phyloP scores from a whole-genome alignment of 2,888 invertebrate species.

The Sinelater perroti region DNA sequence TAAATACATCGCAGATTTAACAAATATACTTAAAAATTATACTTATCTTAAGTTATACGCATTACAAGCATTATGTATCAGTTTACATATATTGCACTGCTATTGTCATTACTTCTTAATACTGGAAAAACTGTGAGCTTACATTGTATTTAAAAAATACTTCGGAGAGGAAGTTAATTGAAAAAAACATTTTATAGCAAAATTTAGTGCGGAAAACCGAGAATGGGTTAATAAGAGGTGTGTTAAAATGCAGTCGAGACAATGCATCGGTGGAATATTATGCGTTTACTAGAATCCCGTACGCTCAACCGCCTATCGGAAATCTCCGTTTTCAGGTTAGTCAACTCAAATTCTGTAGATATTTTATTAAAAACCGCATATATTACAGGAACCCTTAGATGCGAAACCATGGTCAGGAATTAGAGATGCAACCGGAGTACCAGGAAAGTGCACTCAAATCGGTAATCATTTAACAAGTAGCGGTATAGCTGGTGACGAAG shows the following conservation, averaged over 20 bases:
- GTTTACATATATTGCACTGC: too few species aligned
- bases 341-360: background rate
- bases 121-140: too few species aligned
- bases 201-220: too few species aligned
- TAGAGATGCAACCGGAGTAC: constrained; percentile 4
- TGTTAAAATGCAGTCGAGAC: background rate
- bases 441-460: constrained; percentile 20
- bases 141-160: too few species aligned
- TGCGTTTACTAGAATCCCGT: constrained; percentile 23
- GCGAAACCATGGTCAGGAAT: constrained; percentile 19
- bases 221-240: constrained; percentile 1
- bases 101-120: too few species aligned
- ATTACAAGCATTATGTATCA: too few species aligned
- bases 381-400: constrained; percentile 23
- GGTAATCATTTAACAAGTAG: constrained; percentile 12
- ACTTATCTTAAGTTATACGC: too few species aligned
- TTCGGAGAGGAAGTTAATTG: too few species aligned
- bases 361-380: too few species aligned
- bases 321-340: constrained; percentile 26
- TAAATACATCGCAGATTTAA: too few species aligned
- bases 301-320: constrained; percentile 34
- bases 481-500: constrained; percentile 26
- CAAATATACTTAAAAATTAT: too few species aligned
- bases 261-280: background rate
- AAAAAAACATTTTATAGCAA: too few species aligned